Evolutionary conservation across 2,113 vertebrate genomes (phyloP), one percentile per base, ranked within the genome.

Genomic region (Neodontobutis hainanensis): DNA sequence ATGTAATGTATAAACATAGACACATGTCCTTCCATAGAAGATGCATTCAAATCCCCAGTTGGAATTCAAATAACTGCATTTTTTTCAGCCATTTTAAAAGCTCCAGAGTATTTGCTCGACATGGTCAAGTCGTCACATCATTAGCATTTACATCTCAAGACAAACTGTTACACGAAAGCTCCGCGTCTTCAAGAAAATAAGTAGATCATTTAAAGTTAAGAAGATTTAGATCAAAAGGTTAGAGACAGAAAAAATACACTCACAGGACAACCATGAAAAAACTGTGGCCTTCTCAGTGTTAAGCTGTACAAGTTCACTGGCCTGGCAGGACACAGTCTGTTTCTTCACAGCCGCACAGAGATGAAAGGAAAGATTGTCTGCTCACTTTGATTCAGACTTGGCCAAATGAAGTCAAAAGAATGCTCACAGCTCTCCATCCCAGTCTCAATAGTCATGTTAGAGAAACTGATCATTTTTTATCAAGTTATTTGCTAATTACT

Each of bases 141-240:
- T 73, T 65, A 81, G 77, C 84, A 90, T 92, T 91, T 91, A 76
- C 85, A 85, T 91, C 80, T 88, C 67, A 78, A 91, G 87, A 88
- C 49, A 76, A 89, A 87, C 78, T 86, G 87, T 76, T 88, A 90
- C 87, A 90, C 91, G 85, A 92, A 91, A 89, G 87, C 81, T 61
- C 65, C 40, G 80, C 86, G 85, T 90, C 86, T 84, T 91, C 88
- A 89, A 92, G 82, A 88, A 83, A 79, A 88, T 87, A 82, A 91
- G 87, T 80, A 88, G 87, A 92, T 92, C 82, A 91, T 93, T 91
- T 90, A 92, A 91, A 89, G 84, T 90, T 92, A 92, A 93, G 92
- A 92, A 90, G 90, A 92, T 93, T 93, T 92, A 90, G 89, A 92
- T 92, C 90, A 92, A 93, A 93, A 92, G 90, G 90, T 92, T 89